Evolutionary conservation across 1,140 invertebrate genomes (phyloP).

Genomic region (Bombus pascuorum): DNA sequence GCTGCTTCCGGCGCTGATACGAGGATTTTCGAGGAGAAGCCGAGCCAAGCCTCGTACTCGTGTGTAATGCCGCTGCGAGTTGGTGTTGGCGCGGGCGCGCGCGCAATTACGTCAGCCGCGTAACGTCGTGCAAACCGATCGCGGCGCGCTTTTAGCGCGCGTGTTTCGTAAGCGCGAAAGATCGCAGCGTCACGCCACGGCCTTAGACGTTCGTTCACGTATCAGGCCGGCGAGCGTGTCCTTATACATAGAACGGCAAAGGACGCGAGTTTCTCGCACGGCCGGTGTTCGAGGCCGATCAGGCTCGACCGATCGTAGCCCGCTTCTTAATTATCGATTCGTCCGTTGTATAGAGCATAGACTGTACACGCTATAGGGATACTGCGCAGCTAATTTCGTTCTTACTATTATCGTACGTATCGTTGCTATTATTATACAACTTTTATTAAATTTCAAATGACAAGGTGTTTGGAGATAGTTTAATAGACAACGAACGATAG

Average conservation of each 20-base stretch:
- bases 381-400: too few relatives aligned
- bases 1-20: slow-evolving; percentile 31
- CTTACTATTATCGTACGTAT: background rate
- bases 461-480: background rate
- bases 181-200: slow-evolving; percentile 25
- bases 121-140: slow-evolving; percentile 50
- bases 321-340: slow-evolving; percentile 25
- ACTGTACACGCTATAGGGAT: too few relatives aligned
- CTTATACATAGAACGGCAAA: slow-evolving; percentile 41
- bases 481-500: background rate
- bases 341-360: background rate
- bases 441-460: background rate
- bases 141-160: slow-evolving; percentile 30
- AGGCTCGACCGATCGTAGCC: background rate
- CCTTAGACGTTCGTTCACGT: slow-evolving; percentile 22
- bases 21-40: slow-evolving; percentile 23
- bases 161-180: slow-evolving; percentile 41
- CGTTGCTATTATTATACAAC: background rate
- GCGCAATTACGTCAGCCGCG: slow-evolving; percentile 60
- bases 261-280: slow-evolving; percentile 59
- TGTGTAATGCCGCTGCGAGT: background rate
- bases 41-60: background rate
- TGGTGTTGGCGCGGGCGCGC: slow-evolving; percentile 20
- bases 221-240: slow-evolving; percentile 10
- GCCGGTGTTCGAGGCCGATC: slow-evolving; percentile 47